A percentile compares a stretch with the other conserved stretches of the same genome.
phyloP scores from a whole-genome alignment of 2,888 invertebrate species.

The Dioctria rufipes region DNA sequence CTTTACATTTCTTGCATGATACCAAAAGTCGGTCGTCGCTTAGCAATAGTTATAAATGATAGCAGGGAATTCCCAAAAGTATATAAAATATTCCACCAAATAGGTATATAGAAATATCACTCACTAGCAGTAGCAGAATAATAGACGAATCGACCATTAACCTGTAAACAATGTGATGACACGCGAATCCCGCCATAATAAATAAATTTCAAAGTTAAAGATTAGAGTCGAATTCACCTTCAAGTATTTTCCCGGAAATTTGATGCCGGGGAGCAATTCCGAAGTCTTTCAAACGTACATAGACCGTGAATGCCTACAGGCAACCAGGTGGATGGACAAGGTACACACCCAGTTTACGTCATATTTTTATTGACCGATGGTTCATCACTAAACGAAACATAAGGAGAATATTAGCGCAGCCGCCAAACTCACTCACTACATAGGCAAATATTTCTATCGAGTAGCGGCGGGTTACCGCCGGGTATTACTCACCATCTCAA shows the following conservation, averaged over 20 bases:
- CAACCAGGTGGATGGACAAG: background rate
- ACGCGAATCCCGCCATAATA: conserved; percentile 27
- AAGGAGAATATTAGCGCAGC: conserved; percentile 13
- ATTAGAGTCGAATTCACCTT: conserved; percentile 1
- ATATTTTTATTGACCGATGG: conserved; percentile 51
- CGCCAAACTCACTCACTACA: background rate
- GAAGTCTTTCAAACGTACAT: background rate
- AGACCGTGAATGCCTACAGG: background rate
- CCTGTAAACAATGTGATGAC: background rate
- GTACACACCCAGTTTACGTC: conserved; percentile 50
- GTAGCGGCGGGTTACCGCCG: background rate
- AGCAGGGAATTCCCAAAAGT: too few relatives aligned
- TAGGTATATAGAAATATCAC: too few relatives aligned
- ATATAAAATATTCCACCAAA: too few relatives aligned
- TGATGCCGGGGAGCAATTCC: background rate
- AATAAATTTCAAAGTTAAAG: conserved; percentile 12
- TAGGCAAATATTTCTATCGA: background rate
- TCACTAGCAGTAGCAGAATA: background rate
- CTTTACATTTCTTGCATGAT: too few relatives aligned
- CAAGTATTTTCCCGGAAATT: background rate
- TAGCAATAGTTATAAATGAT: too few relatives aligned
- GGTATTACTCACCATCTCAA: background rate
- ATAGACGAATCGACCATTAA: conserved; percentile 20
- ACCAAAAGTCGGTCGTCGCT: too few relatives aligned
- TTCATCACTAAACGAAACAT: conserved; percentile 13